Percentiles rank a stretch among this genome's conserved stretches.
These are phyloP conservation scores for Champsocephalus esox DNA, from an alignment of 2,797 vertebrate genomes.

Conservation along the genomic window DNA sequence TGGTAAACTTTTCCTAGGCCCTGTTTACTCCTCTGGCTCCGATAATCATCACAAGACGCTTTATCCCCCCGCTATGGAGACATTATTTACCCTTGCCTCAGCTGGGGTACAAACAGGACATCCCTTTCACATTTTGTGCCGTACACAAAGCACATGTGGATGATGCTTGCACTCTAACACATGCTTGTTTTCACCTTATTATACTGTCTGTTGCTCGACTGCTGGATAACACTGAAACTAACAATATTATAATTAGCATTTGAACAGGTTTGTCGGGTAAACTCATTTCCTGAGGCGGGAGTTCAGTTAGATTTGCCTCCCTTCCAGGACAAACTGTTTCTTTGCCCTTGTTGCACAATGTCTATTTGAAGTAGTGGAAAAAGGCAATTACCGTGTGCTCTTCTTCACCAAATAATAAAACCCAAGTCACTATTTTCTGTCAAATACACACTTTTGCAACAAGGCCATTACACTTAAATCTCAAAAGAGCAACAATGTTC, in stretches of 20 bases:
- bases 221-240: conserved; percentile 13
- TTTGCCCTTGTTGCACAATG: conserved; percentile 21
- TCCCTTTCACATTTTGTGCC: conserved; percentile 22
- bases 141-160: conserved; percentile 45
- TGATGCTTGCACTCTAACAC: neutral
- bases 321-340: conserved; percentile 29
- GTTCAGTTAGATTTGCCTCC: conserved; percentile 26
- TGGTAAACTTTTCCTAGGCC: conserved; percentile 69
- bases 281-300: conserved; percentile 38
- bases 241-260: conserved; percentile 37
- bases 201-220: conserved; percentile 40
- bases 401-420: conserved; percentile 31
- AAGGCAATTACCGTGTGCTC: conserved; percentile 37
- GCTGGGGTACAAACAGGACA: conserved; percentile 68
- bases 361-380: conserved; percentile 33
- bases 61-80: conserved; percentile 46
- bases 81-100: conserved; percentile 67
- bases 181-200: conserved; percentile 39
- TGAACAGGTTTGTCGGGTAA: conserved; percentile 51
- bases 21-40: conserved; percentile 76
- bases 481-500: neutral
- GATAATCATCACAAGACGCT: conserved; percentile 77
- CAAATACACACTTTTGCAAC: conserved; percentile 23
- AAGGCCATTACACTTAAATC: conserved; percentile 15
- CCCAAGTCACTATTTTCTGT: conserved; percentile 16